A percentile compares a stretch with the other conserved stretches of the same genome.
Evolutionary conservation across 2,888 invertebrate genomes (phyloP).

Genomic region (Acleris sparsana): DNA sequence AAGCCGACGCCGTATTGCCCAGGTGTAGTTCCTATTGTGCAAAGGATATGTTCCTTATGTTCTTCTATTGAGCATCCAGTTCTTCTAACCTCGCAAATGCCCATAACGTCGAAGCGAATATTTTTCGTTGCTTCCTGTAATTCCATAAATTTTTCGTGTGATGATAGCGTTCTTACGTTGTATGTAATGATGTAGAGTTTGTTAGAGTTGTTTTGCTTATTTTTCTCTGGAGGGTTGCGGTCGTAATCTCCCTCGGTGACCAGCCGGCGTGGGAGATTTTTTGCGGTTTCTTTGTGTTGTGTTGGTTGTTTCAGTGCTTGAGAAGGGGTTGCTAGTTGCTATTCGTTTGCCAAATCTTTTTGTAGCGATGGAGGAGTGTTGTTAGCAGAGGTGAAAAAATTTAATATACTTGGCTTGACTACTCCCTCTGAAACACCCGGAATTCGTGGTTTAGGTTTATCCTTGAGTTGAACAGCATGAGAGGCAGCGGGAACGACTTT

Average conservation of each 20-base stretch:
- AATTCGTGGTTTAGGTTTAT: neutral
- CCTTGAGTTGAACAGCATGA: neutral
- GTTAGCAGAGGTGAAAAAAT: neutral
- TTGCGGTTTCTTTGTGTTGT: neutral
- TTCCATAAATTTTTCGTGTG: neutral
- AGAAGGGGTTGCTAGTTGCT: conserved; percentile 4
- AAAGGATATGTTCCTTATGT: no score
- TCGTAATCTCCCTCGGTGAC: conserved; percentile 8
- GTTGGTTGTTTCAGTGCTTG: neutral
- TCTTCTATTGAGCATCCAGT: conserved; percentile 10
- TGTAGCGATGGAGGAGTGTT: neutral
- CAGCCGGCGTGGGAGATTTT: conserved; percentile 7
- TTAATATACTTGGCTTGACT: neutral
- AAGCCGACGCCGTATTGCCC: no score
- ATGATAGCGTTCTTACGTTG: neutral
- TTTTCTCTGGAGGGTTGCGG: conserved; percentile 4
- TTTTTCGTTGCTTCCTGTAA: neutral
- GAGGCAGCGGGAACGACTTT: neutral
- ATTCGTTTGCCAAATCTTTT: neutral
- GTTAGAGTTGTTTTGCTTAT: neutral
- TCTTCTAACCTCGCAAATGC: conserved; percentile 4
- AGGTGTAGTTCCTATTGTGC: neutral
- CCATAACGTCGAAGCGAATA: neutral
- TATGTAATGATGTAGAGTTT: neutral
- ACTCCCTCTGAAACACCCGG: neutral